Evolutionary conservation across 2,113 vertebrate genomes (phyloP), one percentile per base, ranked within the genome.

Genomic region (Chaenocephalus aceratus): DNA sequence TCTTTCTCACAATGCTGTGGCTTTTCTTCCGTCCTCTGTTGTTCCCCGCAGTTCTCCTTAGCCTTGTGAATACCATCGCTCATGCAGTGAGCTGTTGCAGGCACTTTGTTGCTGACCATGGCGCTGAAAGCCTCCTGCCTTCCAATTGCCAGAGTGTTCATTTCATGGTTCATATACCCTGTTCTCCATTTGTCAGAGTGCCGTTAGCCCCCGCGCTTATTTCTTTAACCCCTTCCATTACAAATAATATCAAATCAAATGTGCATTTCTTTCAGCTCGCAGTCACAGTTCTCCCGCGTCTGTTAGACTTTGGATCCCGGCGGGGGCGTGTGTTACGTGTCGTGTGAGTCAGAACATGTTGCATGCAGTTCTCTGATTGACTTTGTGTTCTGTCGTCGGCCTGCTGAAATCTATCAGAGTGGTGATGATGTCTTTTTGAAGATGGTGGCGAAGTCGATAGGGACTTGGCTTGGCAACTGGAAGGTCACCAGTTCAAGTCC

Each of bases 161-260:
- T 96, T 96, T 96, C 95, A 96, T 95, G 95, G 93, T 95, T 95
- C 94, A 95, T 95, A 95, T 94, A 95, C 88, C 89, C 90, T 75
- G 92, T 93, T 95, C 93, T 93, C 93, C 92, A 95, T 95, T 96
- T 96, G 95, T 96, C 95, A 95, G 93, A 91, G 79, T 90, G 92
- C 94, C 90, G 93, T 96, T 96, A 95, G 94, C 92, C 86, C 88
- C 78, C 88, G 75, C 80, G 69, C 93, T 92, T 94, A 94, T 95
- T 95, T 95, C 92, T 93, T 95, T 95, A 95, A 95, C n/a, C 95
- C 95, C 88, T 96, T 95, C 89, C 85, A 79, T 74, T 83, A 94
- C 91, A 93, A 94, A 94, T 93, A 94, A 94, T 93, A 94, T 94
- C 94, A 95, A 94, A 95, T 94, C 94, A 94, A 93, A 93, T 64